Evolutionary conservation across 2,888 invertebrate genomes (phyloP).

Genomic region (Lithophane ornitopus): DNA sequence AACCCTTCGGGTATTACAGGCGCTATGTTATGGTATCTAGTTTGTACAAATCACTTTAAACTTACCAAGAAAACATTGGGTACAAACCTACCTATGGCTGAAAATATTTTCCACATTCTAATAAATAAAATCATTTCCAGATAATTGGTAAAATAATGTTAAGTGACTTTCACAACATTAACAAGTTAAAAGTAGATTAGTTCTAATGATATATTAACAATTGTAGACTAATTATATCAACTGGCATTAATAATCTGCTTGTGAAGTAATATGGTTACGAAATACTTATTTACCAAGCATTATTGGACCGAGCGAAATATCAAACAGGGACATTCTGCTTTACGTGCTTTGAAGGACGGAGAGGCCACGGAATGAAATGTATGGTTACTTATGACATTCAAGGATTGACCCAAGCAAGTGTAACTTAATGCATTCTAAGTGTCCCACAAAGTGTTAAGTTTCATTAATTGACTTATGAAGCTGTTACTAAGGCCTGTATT

Average conservation of each 20-base stretch:
- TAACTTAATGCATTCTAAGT: too few relatives aligned
- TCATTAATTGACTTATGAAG: not conserved
- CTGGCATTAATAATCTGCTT: not conserved
- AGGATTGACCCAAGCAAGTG: not conserved
- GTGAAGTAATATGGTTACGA: not conserved
- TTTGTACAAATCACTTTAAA: too few relatives aligned
- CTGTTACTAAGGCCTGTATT: not conserved
- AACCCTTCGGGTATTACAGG: too few relatives aligned
- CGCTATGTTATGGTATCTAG: too few relatives aligned
- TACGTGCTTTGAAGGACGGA: not conserved
- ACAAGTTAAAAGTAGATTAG: not conserved
- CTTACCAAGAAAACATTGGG: too few relatives aligned
- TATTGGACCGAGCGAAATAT: not conserved
- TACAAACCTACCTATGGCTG: not conserved
- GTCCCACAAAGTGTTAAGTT: not conserved
- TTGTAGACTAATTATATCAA: conserved; percentile 1
- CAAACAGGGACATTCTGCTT: not conserved
- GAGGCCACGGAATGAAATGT: not conserved
- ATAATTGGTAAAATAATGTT: not conserved
- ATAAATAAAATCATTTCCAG: not conserved
- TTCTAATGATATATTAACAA: not conserved
- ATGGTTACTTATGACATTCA: not conserved
- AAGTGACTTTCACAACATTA: not conserved
- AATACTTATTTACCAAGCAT: not conserved
- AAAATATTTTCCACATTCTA: not conserved